phyloP scores from a whole-genome alignment of 2,797 vertebrate species.

The Gymnothorax reevesii region DNA sequence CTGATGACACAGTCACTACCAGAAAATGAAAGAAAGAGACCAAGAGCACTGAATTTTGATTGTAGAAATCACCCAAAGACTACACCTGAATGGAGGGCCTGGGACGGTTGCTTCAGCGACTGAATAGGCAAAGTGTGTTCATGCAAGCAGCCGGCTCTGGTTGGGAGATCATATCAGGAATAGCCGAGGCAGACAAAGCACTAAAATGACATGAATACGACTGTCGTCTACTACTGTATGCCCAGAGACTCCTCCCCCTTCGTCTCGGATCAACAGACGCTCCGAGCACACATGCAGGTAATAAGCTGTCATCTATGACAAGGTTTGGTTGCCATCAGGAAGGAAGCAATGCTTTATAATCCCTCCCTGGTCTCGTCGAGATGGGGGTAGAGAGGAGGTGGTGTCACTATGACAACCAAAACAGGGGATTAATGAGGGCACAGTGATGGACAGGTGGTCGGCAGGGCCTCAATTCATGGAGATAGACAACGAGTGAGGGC shows the following conservation, averaged over 20 bases:
- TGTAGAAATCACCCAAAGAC: no score
- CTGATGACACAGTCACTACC: no score
- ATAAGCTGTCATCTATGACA: no score
- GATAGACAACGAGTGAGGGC: neutral
- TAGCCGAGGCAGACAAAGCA: neutral
- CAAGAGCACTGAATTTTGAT: no score
- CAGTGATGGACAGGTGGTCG: neutral
- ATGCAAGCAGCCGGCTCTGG: neutral
- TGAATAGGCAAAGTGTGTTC: no score
- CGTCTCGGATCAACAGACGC: neutral
- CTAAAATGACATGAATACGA: neutral
- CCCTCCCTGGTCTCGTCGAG: neutral
- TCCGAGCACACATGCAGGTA: neutral
- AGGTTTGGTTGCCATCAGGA: neutral
- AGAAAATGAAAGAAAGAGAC: no score
- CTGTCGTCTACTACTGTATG: neutral
- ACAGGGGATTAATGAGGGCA: neutral
- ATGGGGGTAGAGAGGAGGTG: neutral
- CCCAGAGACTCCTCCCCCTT: neutral
- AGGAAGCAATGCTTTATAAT: neutral
- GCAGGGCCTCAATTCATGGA: neutral
- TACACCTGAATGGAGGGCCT: no score
- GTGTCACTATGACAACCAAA: neutral
- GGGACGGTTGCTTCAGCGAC: no score
- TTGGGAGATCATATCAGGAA: neutral